These are phyloP conservation scores for Xylota segnis DNA, from an alignment of 2,888 invertebrate genomes.

Conservation along the genomic window DNA sequence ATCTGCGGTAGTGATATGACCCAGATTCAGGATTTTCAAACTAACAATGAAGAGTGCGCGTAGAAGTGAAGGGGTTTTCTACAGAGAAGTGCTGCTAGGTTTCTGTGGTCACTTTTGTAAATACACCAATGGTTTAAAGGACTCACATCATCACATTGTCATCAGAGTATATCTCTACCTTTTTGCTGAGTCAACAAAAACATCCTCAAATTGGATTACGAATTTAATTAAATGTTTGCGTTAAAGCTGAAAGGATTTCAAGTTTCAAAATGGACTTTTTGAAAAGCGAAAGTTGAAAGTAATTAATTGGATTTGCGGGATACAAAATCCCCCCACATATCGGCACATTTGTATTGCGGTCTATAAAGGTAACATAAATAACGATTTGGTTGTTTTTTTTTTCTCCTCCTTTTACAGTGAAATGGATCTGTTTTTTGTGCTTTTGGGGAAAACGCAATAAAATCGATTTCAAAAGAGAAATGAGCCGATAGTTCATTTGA, in stretches of 20 bases:
- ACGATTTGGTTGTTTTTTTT: background rate
- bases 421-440: no score
- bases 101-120: slow-evolving; percentile 40
- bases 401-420: background rate
- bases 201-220: slow-evolving; percentile 43
- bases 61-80: slow-evolving; percentile 1
- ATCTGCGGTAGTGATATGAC: slow-evolving; percentile 56
- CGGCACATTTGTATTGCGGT: background rate
- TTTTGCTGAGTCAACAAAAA: slow-evolving; percentile 37
- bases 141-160: slow-evolving; percentile 32
- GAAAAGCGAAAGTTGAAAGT: slow-evolving; percentile 10
- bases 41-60: background rate
- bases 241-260: slow-evolving; percentile 36
- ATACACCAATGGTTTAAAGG: slow-evolving; percentile 34
- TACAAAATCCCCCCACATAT: background rate
- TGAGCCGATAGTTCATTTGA: background rate
- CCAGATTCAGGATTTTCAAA: slow-evolving; percentile 15
- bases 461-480: background rate
- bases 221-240: slow-evolving; percentile 64
- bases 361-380: background rate
- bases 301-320: slow-evolving; percentile 20
- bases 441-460: background rate
- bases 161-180: slow-evolving; percentile 16
- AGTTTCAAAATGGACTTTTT: slow-evolving; percentile 28
- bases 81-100: slow-evolving; percentile 3